These are phyloP conservation scores for Sialis lutaria DNA, from an alignment of 2,888 invertebrate genomes.

Conservation along the genomic window DNA sequence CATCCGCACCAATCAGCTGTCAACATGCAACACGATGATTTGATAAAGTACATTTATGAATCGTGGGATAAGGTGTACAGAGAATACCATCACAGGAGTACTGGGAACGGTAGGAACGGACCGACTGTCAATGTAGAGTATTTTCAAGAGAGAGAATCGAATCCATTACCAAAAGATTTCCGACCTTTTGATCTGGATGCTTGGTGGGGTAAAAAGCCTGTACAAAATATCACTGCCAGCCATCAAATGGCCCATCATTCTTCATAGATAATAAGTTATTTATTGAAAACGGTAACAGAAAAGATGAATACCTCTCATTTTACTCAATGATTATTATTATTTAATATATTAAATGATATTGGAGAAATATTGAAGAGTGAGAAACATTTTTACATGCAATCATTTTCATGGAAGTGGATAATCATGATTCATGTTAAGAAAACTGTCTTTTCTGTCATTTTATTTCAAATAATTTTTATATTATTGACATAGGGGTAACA, in stretches of 20 bases:
- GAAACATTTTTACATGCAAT: too few relatives aligned
- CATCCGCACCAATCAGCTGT: background rate
- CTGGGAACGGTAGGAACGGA: constrained; percentile 18
- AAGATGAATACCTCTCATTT: too few relatives aligned
- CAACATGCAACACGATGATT: constrained; percentile 49
- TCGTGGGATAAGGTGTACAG: constrained; percentile 49
- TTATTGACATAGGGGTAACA: too few relatives aligned
- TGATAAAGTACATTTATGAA: constrained; percentile 63
- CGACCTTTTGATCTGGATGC: constrained; percentile 63
- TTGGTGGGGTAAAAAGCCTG: constrained; percentile 54
- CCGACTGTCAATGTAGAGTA: constrained; percentile 39
- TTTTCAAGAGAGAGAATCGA: constrained; percentile 42
- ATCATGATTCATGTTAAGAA: too few relatives aligned
- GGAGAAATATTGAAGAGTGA: too few relatives aligned
- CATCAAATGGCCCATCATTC: background rate
- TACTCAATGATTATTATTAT: too few relatives aligned
- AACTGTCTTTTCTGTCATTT: too few relatives aligned
- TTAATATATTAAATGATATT: too few relatives aligned
- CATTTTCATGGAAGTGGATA: too few relatives aligned
- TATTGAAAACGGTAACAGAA: too few relatives aligned
- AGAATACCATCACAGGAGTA: constrained; percentile 15
- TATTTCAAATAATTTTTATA: too few relatives aligned
- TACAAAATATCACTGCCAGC: constrained; percentile 39
- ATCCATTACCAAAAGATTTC: constrained; percentile 43
- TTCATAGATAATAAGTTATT: too few relatives aligned